These are phyloP conservation scores for Bagarius yarrelli DNA, from an alignment of 2,113 vertebrate species.

Conservation along the genomic window DNA sequence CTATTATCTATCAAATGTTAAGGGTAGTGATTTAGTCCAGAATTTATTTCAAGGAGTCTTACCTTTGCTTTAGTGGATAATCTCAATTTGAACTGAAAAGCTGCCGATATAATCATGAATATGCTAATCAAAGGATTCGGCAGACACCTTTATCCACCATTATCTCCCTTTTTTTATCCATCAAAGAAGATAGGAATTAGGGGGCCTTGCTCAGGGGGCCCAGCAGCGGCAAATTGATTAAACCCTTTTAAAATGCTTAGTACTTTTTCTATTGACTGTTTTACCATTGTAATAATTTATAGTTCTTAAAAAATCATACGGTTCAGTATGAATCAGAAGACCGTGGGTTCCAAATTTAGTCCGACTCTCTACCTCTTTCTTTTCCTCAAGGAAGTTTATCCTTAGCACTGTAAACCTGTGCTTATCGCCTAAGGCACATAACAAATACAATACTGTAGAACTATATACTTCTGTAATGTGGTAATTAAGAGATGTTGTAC, in stretches of 20 bases:
- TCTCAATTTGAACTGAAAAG: not conserved
- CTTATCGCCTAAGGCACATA: not conserved
- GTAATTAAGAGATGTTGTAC: too few species aligned
- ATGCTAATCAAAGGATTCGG: not conserved
- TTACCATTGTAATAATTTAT: not conserved
- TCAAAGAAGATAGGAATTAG: too few species aligned
- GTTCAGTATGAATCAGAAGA: not conserved
- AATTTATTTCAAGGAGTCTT: not conserved
- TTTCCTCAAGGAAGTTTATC: not conserved
- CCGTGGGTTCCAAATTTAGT: not conserved
- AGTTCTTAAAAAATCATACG: not conserved
- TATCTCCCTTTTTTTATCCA: too few species aligned
- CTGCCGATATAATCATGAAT: not conserved
- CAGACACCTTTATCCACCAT: not conserved
- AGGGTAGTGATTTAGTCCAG: not conserved
- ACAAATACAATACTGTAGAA: not conserved
- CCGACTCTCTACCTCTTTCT: not conserved
- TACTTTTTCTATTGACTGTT: not conserved
- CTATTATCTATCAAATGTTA: not conserved
- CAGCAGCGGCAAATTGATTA: too few species aligned
- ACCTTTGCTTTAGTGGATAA: not conserved
- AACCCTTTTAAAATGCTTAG: not conserved
- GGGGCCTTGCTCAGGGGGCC: too few species aligned
- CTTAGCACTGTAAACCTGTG: too few species aligned
- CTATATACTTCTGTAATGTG: too few species aligned